Evolutionary conservation across 2,797 vertebrate genomes (phyloP).

Genomic region (Simalia tracyae): DNA sequence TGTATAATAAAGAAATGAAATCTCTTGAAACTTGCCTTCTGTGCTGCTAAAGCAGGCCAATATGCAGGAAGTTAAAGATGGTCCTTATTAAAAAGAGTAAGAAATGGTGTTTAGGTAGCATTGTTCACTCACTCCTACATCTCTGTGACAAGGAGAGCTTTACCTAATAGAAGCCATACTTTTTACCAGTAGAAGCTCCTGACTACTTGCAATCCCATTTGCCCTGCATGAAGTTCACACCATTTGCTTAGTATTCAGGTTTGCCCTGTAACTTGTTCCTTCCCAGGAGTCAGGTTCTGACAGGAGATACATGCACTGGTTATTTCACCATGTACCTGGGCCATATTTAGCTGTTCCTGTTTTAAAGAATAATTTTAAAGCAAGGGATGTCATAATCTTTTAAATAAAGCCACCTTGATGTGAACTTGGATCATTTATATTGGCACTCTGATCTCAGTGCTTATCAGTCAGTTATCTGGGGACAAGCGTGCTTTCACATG

Average conservation of each 20-base stretch:
- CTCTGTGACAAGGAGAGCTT: neutral
- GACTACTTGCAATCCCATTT: neutral
- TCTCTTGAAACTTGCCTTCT: slow-evolving; percentile 29
- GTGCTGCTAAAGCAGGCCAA: neutral
- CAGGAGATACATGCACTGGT: neutral
- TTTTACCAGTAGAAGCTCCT: neutral
- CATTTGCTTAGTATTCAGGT: neutral
- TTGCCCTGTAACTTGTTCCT: neutral
- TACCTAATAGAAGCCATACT: neutral
- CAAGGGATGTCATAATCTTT: neutral
- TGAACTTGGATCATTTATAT: neutral
- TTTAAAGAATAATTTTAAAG: neutral
- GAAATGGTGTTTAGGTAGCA: neutral
- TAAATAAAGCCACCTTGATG: neutral
- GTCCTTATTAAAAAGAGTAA: neutral
- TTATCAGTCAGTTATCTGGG: neutral
- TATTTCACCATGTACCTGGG: neutral
- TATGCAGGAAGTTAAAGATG: slow-evolving; percentile 12
- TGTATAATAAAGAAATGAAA: neutral
- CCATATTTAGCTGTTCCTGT: neutral
- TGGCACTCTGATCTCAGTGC: neutral
- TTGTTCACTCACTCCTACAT: neutral
- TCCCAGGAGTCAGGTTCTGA: neutral
- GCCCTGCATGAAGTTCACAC: neutral
- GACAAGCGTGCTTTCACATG: neutral